phyloP scores from a whole-genome alignment of 2,888 invertebrate genomes.

The Acheta domesticus region DNA sequence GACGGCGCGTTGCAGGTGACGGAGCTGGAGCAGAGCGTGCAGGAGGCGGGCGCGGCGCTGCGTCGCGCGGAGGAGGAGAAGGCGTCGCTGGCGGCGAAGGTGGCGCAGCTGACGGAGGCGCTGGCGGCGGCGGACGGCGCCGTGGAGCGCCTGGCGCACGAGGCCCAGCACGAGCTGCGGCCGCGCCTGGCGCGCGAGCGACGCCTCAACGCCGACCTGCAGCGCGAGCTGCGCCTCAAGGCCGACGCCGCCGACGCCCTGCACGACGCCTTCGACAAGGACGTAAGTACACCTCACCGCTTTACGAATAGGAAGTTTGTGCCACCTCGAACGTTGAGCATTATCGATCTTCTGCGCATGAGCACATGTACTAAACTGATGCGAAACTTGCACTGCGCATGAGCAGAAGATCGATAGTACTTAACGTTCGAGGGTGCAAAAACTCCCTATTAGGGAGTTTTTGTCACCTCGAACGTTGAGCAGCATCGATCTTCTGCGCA shows the following conservation, averaged over 20 bases:
- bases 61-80: neutral
- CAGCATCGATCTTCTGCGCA: no score
- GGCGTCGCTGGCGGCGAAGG: neutral
- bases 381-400: no score
- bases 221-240: neutral
- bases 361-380: no score
- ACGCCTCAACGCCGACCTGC: neutral
- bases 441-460: no score
- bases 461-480: no score
- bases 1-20: no score
- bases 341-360: no score
- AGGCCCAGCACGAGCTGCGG: neutral
- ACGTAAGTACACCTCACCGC: no score
- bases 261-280: neutral
- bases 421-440: no score
- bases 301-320: no score
- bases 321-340: no score
- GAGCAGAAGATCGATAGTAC: no score
- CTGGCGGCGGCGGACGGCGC: constrained; percentile 8
- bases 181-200: neutral
- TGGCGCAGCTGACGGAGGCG: neutral
- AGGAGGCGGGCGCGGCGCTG: neutral
- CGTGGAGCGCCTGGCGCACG: neutral
- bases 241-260: neutral
- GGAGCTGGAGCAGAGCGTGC: neutral